phyloP scores from a whole-genome alignment of 2,113 vertebrate genomes.

The Mustela lutreola region DNA sequence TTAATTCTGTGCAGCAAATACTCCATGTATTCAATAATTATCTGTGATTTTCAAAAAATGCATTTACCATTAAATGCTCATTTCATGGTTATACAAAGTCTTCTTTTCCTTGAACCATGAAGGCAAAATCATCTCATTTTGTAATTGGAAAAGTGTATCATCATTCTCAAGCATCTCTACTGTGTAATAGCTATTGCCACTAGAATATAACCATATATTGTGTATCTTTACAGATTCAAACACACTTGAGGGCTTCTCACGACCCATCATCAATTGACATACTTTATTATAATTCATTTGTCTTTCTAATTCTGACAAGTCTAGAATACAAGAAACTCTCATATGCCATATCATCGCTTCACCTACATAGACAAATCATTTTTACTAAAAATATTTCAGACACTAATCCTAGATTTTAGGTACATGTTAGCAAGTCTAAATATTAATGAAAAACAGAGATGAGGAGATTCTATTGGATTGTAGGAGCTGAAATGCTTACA shows the following conservation, averaged over 20 bases:
- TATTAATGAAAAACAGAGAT: constrained; percentile 7
- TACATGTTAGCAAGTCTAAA: background rate
- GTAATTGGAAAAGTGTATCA: background rate
- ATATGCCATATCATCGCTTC: background rate
- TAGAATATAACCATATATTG: background rate
- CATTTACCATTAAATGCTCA: background rate
- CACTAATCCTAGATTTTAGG: constrained; percentile 15
- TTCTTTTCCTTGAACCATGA: background rate
- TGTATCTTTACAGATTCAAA: background rate
- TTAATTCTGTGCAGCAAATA: background rate
- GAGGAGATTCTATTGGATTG: background rate
- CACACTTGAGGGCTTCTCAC: background rate
- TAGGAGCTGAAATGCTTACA: background rate
- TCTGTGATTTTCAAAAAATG: background rate
- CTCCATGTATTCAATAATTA: background rate
- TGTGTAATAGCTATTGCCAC: background rate
- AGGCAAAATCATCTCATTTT: background rate
- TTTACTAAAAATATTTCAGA: constrained; percentile 32
- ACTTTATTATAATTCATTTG: background rate
- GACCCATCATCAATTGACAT: background rate
- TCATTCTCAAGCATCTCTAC: background rate
- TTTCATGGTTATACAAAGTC: background rate
- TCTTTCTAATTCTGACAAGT: background rate
- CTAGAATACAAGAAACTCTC: background rate
- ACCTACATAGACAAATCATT: background rate